A percentile compares a stretch with the other conserved stretches of the same genome.
Evolutionary conservation across 2,797 vertebrate species (phyloP).

Genomic region (Buceros bicornis): DNA sequence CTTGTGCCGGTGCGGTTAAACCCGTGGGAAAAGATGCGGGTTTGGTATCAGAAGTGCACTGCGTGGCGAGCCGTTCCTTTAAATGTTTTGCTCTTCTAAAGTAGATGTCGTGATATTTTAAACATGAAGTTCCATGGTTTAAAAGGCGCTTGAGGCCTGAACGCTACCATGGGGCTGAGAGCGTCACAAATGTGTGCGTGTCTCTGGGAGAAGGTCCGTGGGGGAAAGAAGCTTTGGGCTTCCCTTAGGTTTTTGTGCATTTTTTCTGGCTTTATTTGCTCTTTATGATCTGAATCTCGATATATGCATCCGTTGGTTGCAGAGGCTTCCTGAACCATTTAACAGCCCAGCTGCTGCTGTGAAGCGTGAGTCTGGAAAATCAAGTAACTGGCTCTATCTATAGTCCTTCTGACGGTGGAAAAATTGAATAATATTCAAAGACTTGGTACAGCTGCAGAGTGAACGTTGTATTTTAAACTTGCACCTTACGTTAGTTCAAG

Average conservation of each 20-base stretch:
- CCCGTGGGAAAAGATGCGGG: fast-evolving
- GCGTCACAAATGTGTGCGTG: fast-evolving
- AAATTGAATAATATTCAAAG: not conserved
- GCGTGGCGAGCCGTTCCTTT: not conserved
- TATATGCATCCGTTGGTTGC: not conserved
- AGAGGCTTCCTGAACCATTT: not conserved
- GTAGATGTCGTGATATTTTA: fast-evolving
- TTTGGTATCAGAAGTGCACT: fast-evolving
- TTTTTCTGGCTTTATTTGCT: not conserved
- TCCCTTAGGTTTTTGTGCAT: fast-evolving
- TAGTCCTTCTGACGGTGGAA: not conserved
- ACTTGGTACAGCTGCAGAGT: not conserved
- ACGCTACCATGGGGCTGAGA: not conserved
- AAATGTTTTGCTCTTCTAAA: fast-evolving
- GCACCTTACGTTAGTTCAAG: not conserved
- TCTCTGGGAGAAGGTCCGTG: fast-evolving
- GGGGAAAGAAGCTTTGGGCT: not conserved
- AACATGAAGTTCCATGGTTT: fast-evolving
- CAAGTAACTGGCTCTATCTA: fast-evolving
- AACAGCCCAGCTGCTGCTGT: fast-evolving
- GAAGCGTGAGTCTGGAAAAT: not conserved
- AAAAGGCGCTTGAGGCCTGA: fast-evolving
- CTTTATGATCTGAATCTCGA: not conserved
- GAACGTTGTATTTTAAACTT: not conserved
- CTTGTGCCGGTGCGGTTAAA: not conserved